Base-by-base conservation (phyloP, 2,113 vertebrate genomes). In the Pterophyllum scalare region DNA sequence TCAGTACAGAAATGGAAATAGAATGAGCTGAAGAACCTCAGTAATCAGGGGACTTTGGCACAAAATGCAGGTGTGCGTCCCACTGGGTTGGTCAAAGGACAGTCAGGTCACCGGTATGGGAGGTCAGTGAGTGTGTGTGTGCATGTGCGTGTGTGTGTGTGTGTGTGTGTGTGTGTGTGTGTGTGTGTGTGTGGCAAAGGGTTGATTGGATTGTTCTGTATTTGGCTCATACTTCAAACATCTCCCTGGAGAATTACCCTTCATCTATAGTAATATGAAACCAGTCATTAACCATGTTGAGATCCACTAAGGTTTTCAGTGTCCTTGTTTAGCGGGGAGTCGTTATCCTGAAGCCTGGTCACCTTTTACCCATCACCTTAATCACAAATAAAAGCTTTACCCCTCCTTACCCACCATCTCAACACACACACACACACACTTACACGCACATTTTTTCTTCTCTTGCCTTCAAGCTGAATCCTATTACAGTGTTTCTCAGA, bases 201-300 rank as follows among this genome's bases (percentile, higher is more conserved):
- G 80, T 79, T 84, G 91, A 91, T 91, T 87, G 80, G 87, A 92
- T 92, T 89, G 89, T 67, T 62, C 85, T 64, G 79, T 65, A 74
- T 90, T 91, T 91, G 90, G 87, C 76, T 87, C 12, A 5, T 52
- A 81, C 62, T 79, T 76, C 72, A 54, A 87, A 81, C 83, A 80
- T 79, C 72, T 75, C 82, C 78, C 62, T 9, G 67, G 85, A 75
- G 75, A 87, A 81, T 92, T 87, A 84, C 86, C 89, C 89, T 91
- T 91, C 81, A 89, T 80, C 81, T 61, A 0, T 85, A 59, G 70
- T 72, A 40, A 87, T 52, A 79, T 77, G 76, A 87, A 59, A 72
- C 81, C 88, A 52, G 88, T 93, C 86, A 74, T 87, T 89, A 84
- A 80, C 65, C 77, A 56, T 7, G 75, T 62, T 22, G 14, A 64